A percentile compares a stretch with the other conserved stretches of the same genome.
Conservation (phyloP, 2,113 vertebrate genomes). For the Girardinichthys multiradiatus region DNA sequence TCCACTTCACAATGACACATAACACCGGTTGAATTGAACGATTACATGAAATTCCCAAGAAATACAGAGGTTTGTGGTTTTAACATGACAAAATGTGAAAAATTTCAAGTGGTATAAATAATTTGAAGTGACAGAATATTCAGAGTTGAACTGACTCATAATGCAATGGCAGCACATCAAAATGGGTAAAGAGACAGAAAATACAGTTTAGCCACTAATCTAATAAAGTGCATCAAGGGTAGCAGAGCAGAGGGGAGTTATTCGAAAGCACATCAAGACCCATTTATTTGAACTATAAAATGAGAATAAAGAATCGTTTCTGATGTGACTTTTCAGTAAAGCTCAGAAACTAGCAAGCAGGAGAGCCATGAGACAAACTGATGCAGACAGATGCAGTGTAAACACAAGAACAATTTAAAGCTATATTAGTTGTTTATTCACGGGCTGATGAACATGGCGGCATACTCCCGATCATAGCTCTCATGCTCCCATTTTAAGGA, state of each 20-base stretch:
- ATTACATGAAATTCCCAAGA: background rate
- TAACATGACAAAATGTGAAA: background rate
- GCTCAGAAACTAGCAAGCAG: constrained; percentile 28
- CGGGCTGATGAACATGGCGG: constrained; percentile 30
- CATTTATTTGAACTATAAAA: constrained; percentile 17
- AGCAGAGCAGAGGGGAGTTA: constrained; percentile 23
- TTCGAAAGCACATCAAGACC: background rate
- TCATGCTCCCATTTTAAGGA: constrained; percentile 12
- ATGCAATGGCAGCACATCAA: constrained; percentile 5
- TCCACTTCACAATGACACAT: no score
- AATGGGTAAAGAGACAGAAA: constrained; percentile 29
- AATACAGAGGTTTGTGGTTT: background rate
- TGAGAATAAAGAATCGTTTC: constrained; percentile 21
- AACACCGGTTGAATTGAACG: background rate
- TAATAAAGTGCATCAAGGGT: constrained; percentile 32
- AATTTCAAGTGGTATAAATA: background rate
- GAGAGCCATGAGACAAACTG: constrained; percentile 32
- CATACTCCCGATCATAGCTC: constrained; percentile 18
- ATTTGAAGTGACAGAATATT: background rate
- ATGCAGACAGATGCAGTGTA: constrained; percentile 40
- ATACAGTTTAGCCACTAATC: constrained; percentile 28
- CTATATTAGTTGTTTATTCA: constrained; percentile 50
- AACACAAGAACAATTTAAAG: constrained; percentile 34
- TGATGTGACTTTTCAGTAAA: constrained; percentile 11
- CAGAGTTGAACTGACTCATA: background rate